A percentile compares a stretch with the other conserved stretches of the same genome.
Evolutionary conservation across 2,888 invertebrate genomes (phyloP).

Genomic region (Caenorhabditis sp.): DNA sequence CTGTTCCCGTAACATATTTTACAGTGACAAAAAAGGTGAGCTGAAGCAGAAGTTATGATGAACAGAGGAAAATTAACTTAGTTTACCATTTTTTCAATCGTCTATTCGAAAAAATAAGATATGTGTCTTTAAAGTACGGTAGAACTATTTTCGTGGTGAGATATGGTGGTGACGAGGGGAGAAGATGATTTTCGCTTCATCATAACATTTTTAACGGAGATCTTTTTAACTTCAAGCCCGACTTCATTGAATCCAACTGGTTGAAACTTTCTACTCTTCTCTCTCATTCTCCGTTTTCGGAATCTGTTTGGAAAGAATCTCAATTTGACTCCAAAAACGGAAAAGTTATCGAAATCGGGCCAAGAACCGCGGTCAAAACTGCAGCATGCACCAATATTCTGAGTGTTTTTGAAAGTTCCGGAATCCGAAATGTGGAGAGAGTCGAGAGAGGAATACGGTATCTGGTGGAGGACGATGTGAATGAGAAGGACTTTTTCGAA

Average conservation of each 20-base stretch:
- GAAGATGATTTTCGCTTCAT: too few species aligned
- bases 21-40: too few species aligned
- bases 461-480: conserved; percentile 83
- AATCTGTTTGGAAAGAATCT: conserved; percentile 15
- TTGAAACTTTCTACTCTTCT: conserved; percentile 31
- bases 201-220: too few species aligned
- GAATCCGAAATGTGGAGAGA: conserved; percentile 88
- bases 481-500: conserved; percentile 62
- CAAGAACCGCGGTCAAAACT: conserved; percentile 87
- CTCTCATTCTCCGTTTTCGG: conserved; percentile 53
- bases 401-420: conserved; percentile 93
- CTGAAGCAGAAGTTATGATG: too few species aligned
- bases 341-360: conserved; percentile 68
- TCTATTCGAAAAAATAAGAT: too few species aligned
- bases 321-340: conserved; percentile 25
- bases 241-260: conserved; percentile 28
- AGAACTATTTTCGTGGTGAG: too few species aligned
- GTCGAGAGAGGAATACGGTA: conserved; percentile 92
- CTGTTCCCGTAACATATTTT: too few species aligned
- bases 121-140: too few species aligned
- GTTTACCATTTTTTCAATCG: too few species aligned
- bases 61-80: too few species aligned
- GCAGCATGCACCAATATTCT: conserved; percentile 97
- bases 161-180: too few species aligned
- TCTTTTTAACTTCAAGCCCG: conserved; percentile 28